Base-by-base conservation (phyloP, 2,113 vertebrate genomes). In the Toxotes jaculatrix region DNA sequence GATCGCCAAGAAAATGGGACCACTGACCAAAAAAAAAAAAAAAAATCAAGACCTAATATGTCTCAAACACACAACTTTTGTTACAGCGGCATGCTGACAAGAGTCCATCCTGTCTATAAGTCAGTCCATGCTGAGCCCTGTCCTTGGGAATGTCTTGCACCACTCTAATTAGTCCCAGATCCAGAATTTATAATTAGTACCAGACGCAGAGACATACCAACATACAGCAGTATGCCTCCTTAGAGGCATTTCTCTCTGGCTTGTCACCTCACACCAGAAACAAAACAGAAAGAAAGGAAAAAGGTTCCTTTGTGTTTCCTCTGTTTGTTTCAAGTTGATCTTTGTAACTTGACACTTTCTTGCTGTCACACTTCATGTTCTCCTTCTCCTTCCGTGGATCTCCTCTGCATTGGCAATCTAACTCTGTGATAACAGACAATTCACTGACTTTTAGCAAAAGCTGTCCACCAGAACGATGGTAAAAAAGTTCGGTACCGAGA, bases 111-210 rank as follows among this genome's bases (percentile, higher is more conserved):
- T 65, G 60, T 61, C 68, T 63, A 53, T 47, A 17, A 45, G 60
- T 65, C 53, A 19, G 45, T 38, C 57, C 76, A 69, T 70, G 70
- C n/a, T 10, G 61, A 78, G 67, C 40, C 60, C 27, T 32, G 65
- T 79, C 71, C 76, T 71, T 84, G 84, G 86, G 86, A 90, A 90
- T 72, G 82, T 67, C 60, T 83, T 56, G 57, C 77, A 56, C n/a
- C 3, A n/a, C 80, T 79, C 47, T 87, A 90, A 91, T 88, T 79
- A 87, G 74, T 90, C 74, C 82, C 84, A 90, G 84, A 88, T 66
- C 60, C 59, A 31, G 57, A 70, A 76, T 47, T 79, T n/a, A 59
- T 87, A 91, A 91, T 83, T 77, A 83, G 51, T 63, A 76, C 56
- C 90, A 91, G 88, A 79, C 60, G 59, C n/a, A 51, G n/a, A 42